phyloP scores from a whole-genome alignment of 2,113 vertebrate genomes.

The Vireo altiloquus region DNA sequence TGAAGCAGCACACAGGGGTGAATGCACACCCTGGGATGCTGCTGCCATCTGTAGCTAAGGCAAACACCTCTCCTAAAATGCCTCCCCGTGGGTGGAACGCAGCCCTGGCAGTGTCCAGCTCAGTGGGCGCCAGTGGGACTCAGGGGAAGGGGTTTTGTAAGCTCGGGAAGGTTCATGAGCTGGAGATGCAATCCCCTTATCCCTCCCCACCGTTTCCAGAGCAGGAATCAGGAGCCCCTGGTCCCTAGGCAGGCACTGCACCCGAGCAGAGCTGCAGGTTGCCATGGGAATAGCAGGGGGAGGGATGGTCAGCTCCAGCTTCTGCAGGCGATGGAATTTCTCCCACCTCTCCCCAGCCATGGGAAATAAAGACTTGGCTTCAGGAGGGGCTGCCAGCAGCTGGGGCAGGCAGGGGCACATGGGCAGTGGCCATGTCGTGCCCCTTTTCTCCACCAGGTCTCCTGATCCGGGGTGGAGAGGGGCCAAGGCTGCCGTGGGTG shows the following conservation, averaged over 20 bases:
- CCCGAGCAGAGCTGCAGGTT: not conserved
- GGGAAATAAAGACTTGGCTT: not conserved
- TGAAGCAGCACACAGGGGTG: not conserved
- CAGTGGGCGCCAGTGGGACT: not conserved
- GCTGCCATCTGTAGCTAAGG: not conserved
- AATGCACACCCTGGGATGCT: not conserved
- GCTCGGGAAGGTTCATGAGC: not conserved
- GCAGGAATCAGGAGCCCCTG: not conserved
- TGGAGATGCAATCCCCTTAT: not conserved
- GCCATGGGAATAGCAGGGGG: slow-evolving; percentile 40
- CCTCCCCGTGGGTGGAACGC: not conserved
- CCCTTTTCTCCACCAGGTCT: not conserved
- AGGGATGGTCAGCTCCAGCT: not conserved
- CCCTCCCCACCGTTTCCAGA: not conserved
- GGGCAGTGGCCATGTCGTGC: not conserved
- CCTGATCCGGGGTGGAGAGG: not conserved
- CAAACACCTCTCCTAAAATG: not conserved
- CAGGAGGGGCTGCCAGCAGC: not conserved
- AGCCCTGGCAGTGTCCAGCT: not conserved
- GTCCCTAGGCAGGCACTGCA: not conserved
- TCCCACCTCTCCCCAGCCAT: not conserved
- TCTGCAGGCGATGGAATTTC: not conserved
- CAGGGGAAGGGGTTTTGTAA: not conserved
- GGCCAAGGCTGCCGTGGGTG: not conserved
- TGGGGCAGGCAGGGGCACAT: not conserved